Conservation (phyloP, 2,888 invertebrate genomes). For the Chromoteleia sp. region DNA sequence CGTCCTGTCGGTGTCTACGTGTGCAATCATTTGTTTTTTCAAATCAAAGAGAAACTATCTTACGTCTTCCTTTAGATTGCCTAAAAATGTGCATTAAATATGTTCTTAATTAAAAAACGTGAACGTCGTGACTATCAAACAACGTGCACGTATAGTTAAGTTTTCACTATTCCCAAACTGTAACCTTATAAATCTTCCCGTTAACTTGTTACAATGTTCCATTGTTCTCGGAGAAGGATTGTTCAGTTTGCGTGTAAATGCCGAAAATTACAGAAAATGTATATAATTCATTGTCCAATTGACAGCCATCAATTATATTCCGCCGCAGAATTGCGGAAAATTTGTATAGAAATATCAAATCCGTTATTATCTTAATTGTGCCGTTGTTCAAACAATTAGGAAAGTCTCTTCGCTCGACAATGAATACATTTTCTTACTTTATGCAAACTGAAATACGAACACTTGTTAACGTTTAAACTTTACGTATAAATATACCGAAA, state of each 20-base stretch:
- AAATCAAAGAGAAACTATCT: constrained; percentile 12
- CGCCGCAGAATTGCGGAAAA: constrained; percentile 30
- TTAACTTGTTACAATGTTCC: constrained; percentile 55
- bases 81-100: constrained; percentile 8
- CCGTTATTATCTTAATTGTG: constrained; percentile 45
- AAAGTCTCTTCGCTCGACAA: constrained; percentile 40
- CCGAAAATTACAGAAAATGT: constrained; percentile 62
- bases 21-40: constrained; percentile 3
- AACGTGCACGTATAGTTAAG: constrained; percentile 25
- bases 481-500: no score
- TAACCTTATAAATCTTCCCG: constrained; percentile 46
- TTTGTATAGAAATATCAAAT: constrained; percentile 39
- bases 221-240: constrained; percentile 53
- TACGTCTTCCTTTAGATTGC: not conserved
- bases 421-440: constrained; percentile 26
- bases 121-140: constrained; percentile 47
- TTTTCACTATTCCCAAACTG: constrained; percentile 61
- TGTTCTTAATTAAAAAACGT: constrained; percentile 25
- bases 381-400: constrained; percentile 10
- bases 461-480: not conserved
- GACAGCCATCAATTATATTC: constrained; percentile 48
- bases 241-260: constrained; percentile 53
- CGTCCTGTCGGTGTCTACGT: not conserved
- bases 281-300: constrained; percentile 53
- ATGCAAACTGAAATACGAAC: not conserved